Conservation (phyloP, 2,888 invertebrate genomes). For the Drosophila multiciliata region DNA sequence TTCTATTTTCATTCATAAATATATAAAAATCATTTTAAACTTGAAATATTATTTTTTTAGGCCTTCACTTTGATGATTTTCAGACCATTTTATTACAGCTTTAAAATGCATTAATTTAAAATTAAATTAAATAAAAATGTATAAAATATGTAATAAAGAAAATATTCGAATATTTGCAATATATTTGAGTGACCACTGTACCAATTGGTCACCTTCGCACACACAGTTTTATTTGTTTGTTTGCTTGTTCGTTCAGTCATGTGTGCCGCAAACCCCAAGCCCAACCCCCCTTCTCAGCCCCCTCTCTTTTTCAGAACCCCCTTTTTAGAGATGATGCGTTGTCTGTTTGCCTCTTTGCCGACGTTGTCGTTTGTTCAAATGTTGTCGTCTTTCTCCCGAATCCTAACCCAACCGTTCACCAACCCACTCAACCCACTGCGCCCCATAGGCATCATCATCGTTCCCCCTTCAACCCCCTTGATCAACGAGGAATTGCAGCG, state of each 20-base stretch:
- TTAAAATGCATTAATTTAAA: too few species aligned
- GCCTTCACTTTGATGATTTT: too few species aligned
- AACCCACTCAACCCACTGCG: not conserved
- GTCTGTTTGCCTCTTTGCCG: slow-evolving; percentile 70
- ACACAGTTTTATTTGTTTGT: slow-evolving; percentile 67
- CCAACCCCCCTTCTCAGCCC: too few species aligned
- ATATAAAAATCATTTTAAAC: too few species aligned
- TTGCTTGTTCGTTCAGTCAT: slow-evolving; percentile 74
- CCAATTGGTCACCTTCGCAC: slow-evolving; percentile 76
- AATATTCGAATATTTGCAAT: not conserved
- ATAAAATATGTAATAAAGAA: too few species aligned
- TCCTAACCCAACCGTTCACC: not conserved
- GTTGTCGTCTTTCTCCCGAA: slow-evolving; percentile 58
- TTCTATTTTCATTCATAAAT: too few species aligned
- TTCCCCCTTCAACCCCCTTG: not conserved
- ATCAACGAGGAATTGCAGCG: slow-evolving; percentile 10
- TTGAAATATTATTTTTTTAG: too few species aligned
- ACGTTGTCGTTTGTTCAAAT: slow-evolving; percentile 51
- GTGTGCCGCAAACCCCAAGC: slow-evolving; percentile 47
- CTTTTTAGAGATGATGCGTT: slow-evolving; percentile 22
- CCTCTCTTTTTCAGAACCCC: not conserved
- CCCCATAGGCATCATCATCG: not conserved
- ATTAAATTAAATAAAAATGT: not conserved
- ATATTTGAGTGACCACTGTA: slow-evolving; percentile 8
- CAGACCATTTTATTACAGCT: too few species aligned